Percentiles rank a stretch among this genome's conserved stretches.
Conservation (phyloP, 2,888 invertebrate species). For the Crossocerus cetratus region DNA sequence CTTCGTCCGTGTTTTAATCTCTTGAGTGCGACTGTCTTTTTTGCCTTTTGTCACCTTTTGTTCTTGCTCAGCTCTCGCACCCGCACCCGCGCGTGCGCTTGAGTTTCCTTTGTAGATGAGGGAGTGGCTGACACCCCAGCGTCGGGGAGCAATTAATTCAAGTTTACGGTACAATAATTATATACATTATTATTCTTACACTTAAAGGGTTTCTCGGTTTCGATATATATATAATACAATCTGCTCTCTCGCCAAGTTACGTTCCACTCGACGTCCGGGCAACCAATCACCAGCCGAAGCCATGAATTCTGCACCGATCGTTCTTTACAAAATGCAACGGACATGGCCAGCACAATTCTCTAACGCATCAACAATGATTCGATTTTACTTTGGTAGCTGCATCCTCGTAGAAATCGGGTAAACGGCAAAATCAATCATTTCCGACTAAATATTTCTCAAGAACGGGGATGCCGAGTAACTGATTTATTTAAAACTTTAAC, state of each 20-base stretch:
- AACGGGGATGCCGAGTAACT: too few species aligned
- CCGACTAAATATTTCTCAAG: too few species aligned
- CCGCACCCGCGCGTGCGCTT: constrained; percentile 25
- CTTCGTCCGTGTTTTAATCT: background rate
- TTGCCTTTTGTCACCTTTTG: constrained; percentile 8
- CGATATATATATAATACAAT: constrained; percentile 73
- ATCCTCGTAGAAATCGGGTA: too few species aligned
- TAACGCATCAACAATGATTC: too few species aligned
- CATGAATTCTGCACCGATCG: too few species aligned
- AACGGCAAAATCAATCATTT: too few species aligned
- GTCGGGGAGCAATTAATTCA: constrained; percentile 63
- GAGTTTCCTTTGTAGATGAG: constrained; percentile 42
- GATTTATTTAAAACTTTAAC: too few species aligned
- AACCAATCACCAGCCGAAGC: constrained; percentile 48
- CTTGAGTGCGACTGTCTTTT: constrained; percentile 2
- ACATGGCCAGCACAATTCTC: too few species aligned
- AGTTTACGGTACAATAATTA: constrained; percentile 71
- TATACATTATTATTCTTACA: constrained; percentile 73
- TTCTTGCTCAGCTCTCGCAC: background rate
- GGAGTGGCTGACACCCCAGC: constrained; percentile 39
- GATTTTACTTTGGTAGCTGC: too few species aligned
- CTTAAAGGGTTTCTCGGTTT: constrained; percentile 65
- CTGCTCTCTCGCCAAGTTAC: constrained; percentile 43
- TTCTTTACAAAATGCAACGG: too few species aligned
- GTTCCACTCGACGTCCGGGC: constrained; percentile 45